Evolutionary conservation across 2,113 vertebrate species (phyloP).

Genomic region (Leptosomus discolor): DNA sequence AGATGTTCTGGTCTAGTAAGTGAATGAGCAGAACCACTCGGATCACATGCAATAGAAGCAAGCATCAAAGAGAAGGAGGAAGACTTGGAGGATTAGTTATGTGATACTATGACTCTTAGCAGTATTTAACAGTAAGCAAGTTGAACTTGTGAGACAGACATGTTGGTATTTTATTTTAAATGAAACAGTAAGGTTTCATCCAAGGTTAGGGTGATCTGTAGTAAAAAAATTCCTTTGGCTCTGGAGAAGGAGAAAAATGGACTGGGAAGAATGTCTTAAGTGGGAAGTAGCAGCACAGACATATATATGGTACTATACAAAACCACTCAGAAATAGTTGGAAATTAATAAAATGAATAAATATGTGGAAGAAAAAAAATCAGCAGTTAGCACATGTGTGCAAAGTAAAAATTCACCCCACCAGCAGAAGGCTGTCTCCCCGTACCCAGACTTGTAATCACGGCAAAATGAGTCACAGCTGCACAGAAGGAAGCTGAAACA

Average conservation of each 20-base stretch:
- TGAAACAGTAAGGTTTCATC: background rate
- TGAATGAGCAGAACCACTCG: background rate
- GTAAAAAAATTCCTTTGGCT: background rate
- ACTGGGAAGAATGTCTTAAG: background rate
- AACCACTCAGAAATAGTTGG: background rate
- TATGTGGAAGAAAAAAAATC: background rate
- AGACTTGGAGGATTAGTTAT: background rate
- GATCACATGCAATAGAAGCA: background rate
- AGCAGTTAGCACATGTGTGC: background rate
- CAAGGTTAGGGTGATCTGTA: background rate
- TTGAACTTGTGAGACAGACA: background rate
- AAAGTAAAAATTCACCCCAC: background rate
- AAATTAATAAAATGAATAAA: background rate
- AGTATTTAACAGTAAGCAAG: background rate
- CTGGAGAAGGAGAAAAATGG: background rate
- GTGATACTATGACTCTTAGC: background rate
- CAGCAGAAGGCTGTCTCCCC: background rate
- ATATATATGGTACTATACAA: background rate
- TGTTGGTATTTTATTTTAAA: background rate
- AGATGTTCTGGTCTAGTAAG: background rate
- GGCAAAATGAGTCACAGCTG: background rate
- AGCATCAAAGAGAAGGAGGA: background rate
- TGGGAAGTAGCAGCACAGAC: background rate
- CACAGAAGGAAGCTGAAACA: background rate
- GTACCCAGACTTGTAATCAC: background rate